phyloP scores from a whole-genome alignment of 1,140 invertebrate species.

The Popillia japonica region DNA sequence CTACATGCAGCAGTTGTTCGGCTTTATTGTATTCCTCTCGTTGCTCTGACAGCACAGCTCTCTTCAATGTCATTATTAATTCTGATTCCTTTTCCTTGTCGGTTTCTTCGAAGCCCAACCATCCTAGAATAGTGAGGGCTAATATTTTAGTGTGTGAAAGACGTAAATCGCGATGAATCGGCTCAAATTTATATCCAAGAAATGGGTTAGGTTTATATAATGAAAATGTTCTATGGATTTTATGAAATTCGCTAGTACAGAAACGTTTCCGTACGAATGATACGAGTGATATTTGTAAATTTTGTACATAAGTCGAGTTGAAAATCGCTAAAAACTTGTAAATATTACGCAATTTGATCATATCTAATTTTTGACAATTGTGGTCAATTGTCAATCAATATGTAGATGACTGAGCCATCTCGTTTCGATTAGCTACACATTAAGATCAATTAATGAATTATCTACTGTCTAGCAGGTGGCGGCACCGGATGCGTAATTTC shows the following conservation, averaged over 20 bases:
- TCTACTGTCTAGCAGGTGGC: too few species aligned
- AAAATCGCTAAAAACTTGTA: not conserved
- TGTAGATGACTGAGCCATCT: too few species aligned
- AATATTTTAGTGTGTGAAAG: slow-evolving; percentile 18
- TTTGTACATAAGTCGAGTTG: not conserved
- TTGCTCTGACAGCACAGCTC: slow-evolving; percentile 76
- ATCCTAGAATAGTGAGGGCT: slow-evolving; percentile 56
- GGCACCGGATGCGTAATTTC: too few species aligned
- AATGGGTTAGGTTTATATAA: slow-evolving; percentile 13
- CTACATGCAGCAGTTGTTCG: slow-evolving; percentile 84
- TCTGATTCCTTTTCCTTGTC: slow-evolving; percentile 72
- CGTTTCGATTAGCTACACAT: too few species aligned
- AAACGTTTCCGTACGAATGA: not conserved
- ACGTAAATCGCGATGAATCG: not conserved
- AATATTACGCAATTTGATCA: too few species aligned
- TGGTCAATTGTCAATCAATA: too few species aligned
- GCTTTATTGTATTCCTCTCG: slow-evolving; percentile 80
- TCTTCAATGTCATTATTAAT: slow-evolving; percentile 76
- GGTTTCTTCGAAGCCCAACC: slow-evolving; percentile 59
- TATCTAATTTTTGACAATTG: too few species aligned
- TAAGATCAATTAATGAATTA: too few species aligned
- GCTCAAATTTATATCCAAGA: not conserved
- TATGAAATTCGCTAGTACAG: not conserved
- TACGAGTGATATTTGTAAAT: not conserved
- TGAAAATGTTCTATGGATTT: too few species aligned